Evolutionary conservation across 2,888 invertebrate species (phyloP).

Genomic region (Philonicus albiceps): DNA sequence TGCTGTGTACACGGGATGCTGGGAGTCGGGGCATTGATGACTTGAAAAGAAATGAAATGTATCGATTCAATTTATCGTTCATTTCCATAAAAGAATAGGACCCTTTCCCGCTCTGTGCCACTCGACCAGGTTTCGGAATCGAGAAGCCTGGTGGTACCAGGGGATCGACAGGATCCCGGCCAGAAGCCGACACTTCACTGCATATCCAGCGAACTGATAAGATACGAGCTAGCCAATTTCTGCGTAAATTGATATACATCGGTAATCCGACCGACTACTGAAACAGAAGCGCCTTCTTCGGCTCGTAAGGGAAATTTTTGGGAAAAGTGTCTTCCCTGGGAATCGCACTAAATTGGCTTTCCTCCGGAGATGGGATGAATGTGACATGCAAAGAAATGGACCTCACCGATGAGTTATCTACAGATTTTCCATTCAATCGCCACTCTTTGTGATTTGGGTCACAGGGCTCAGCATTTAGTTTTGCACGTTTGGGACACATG

Average conservation of each 20-base stretch:
- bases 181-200: background rate
- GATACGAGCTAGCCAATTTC: background rate
- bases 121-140: background rate
- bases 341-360: background rate
- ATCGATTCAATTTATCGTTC: background rate
- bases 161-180: background rate
- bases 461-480: background rate
- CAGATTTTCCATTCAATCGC: background rate
- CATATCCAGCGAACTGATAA: background rate
- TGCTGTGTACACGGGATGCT: background rate
- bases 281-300: background rate
- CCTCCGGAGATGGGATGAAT: background rate
- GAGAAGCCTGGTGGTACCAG: background rate
- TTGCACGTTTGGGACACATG: background rate
- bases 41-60: background rate
- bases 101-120: background rate
- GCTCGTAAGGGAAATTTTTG: background rate
- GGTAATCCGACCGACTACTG: background rate
- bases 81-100: background rate
- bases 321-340: background rate
- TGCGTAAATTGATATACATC: constrained; percentile 12
- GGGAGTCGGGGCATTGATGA: background rate
- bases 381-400: background rate
- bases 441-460: background rate
- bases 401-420: background rate